phyloP scores from a whole-genome alignment of 2,113 vertebrate species.

The Empidonax traillii region DNA sequence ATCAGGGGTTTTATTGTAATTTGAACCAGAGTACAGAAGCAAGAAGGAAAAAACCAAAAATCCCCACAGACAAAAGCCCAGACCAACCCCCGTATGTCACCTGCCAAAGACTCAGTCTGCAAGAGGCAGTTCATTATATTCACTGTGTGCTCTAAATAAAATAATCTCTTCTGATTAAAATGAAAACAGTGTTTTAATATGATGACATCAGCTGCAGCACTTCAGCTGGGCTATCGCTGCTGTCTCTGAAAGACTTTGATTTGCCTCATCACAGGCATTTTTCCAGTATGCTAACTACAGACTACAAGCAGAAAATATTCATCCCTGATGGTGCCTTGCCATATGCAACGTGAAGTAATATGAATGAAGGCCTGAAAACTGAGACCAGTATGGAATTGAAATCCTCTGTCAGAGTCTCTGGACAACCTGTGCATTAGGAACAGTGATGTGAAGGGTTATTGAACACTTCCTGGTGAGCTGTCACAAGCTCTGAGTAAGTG shows the following conservation, averaged over 20 bases:
- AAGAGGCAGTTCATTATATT: constrained; percentile 8
- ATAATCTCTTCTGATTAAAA: constrained; percentile 44
- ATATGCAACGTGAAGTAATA: constrained; percentile 4
- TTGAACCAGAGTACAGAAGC: not conserved
- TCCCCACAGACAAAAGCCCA: not conserved
- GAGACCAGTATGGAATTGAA: constrained; percentile 32
- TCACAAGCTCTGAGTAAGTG: not conserved
- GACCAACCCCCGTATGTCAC: not conserved
- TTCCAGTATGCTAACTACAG: constrained; percentile 50
- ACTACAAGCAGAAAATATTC: constrained; percentile 44
- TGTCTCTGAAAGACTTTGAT: constrained; percentile 53
- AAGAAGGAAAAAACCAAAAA: not conserved
- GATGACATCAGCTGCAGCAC: constrained; percentile 51
- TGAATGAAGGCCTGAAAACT: constrained; percentile 50
- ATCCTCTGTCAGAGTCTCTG: not conserved
- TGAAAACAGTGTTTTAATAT: constrained; percentile 39
- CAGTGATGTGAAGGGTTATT: not conserved
- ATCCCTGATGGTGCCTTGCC: constrained; percentile 32
- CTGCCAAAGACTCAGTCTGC: not conserved
- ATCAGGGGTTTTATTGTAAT: not conserved
- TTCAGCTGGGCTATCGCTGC: not conserved
- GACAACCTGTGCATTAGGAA: not conserved
- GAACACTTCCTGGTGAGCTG: not conserved
- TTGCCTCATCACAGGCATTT: constrained; percentile 53
- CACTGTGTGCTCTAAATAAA: constrained; percentile 1